Evolutionary conservation across 2,888 invertebrate genomes (phyloP), one percentile per base, ranked within the genome.

Genomic region (Leucophenga maculata): DNA sequence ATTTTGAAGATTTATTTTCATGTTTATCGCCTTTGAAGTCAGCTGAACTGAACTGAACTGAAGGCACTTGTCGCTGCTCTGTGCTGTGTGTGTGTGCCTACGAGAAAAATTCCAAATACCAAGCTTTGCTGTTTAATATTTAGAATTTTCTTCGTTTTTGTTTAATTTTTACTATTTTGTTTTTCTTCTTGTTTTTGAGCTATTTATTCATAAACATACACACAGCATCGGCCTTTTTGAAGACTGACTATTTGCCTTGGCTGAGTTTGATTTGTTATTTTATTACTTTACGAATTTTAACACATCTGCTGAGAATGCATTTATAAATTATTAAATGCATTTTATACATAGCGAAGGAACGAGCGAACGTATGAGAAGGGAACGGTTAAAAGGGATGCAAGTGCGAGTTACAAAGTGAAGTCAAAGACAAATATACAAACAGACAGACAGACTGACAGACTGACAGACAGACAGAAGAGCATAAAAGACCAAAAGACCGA

Each of bases 261-360:
- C 22, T 39, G 76, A 75, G 74, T 80, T 80, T 83, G 83, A 83
- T 83, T 81, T 81, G 80, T 82, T 81, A 82, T 83, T 86, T 86
- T 86, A 86, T 86, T 85, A 84, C 86, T 86, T 79, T 85, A 86
- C 85, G 84, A 86, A 86, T 86, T 86, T 86, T 86, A 86, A 86
- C 86, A 86, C 86, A 86, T 86, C 86, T 86, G 86, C 82, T 85
- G 83, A 77, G 80, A 76, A 78, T 79, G 77, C 76, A 77, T 79
- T 78, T 75, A 77, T 68, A 78, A 78, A 67, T 62, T 55, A 62
- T 64, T 52, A 69, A 82, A 82, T 82, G 82, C 82, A 84, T 83
- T 76, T 81, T 77, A 77, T 69, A 32, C 32, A 8, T 39, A 39
- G 11, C 39, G 8, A 11, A 39, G 6, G 39, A 11, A 39, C 39